Percentiles rank a stretch among this genome's conserved stretches.
phyloP scores from a whole-genome alignment of 1,140 invertebrate species.

The Drosophila asahinai region DNA sequence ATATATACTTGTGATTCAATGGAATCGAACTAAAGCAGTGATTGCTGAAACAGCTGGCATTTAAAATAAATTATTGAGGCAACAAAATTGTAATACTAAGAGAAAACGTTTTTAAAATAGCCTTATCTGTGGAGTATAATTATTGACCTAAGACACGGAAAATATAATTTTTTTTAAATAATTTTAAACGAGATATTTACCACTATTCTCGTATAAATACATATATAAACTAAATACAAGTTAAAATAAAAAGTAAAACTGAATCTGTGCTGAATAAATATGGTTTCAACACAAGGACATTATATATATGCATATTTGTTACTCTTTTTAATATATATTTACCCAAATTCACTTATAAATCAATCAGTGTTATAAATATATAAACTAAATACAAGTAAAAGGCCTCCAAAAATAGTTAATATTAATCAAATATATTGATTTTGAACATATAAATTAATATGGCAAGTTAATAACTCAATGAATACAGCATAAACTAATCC shows the following conservation, averaged over 20 bases:
- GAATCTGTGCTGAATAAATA: too few species aligned
- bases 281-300: too few species aligned
- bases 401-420: too few species aligned
- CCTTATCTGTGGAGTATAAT: neutral
- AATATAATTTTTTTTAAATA: too few species aligned
- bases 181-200: neutral
- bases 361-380: too few species aligned
- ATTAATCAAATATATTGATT: neutral
- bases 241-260: too few species aligned
- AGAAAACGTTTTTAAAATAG: neutral
- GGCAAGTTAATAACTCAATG: neutral
- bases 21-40: neutral
- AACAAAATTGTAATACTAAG: neutral
- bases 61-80: neutral
- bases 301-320: too few species aligned
- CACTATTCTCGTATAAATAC: neutral
- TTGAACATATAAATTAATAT: neutral
- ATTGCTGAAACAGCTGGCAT: neutral
- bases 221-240: too few species aligned
- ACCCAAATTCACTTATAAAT: too few species aligned
- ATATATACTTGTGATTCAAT: neutral
- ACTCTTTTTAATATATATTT: too few species aligned
- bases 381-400: too few species aligned
- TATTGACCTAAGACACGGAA: neutral
- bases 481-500: too few species aligned